Evolutionary conservation across 2,888 invertebrate species (phyloP), one percentile per base, ranked within the genome.

Genomic region (Abrostola triplasia): DNA sequence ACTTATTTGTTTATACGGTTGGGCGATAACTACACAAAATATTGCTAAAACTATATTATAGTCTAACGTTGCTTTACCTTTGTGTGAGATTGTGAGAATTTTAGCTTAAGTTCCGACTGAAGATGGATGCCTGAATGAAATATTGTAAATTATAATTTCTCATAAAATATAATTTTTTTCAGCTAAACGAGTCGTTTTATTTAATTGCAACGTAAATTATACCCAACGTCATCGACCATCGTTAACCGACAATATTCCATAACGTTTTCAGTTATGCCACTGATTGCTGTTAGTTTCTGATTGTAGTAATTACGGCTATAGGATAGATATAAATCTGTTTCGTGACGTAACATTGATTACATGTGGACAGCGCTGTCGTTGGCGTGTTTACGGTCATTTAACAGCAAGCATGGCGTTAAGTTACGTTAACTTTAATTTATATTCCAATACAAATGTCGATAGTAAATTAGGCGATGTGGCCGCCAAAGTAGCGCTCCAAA

Each of bases 101-200:
- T 94, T 95, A 95, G 95, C 95, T 94, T 95, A 95, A 95, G 95
- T 95, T 94, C 92, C 94, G 95, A 93, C 93, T 94, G 95, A 94
- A 90, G 95, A 95, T 91, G 95, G 93, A 94, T 95, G 95, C 92
- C 91, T 94, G 95, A 92, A 93, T 94, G 93, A 93, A 95, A 95
- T 95, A 95, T 95, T 95, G 95, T 95, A 95, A 95, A 95, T 95
- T 95, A 95, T 95, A 93, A 95, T 95, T 95, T 95, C 95, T 95
- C 95, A 95, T 95, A 95, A 95, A 95, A 95, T 95, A 95, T 94
- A 95, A 95, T 95, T 95, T 95, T 95, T 95, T 95, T 95, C 95
- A 95, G 95, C 95, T 95, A 94, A 66, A 86, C 75, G 81, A 83
- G 89, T 92, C 63, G 92, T 93, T 93, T 94, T 87, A 82, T 89